A percentile compares a stretch with the other conserved stretches of the same genome.
Evolutionary conservation across 2,888 invertebrate species (phyloP).

Genomic region (Strigamia maritima): DNA sequence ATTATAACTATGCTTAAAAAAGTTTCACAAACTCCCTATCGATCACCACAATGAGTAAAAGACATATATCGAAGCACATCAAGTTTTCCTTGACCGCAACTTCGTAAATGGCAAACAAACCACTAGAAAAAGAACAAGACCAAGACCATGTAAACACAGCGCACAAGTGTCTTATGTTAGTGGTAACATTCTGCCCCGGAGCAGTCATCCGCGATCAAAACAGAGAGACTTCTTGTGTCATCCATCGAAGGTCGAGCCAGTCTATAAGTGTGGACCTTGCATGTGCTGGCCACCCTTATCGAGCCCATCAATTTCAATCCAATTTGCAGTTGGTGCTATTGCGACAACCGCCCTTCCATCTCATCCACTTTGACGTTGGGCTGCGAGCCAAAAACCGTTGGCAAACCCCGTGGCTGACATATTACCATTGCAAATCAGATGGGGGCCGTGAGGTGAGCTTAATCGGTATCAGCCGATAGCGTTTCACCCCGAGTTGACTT

Average conservation of each 20-base stretch:
- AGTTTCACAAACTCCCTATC: too few relatives aligned
- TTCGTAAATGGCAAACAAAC: background rate
- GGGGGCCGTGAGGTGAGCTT: slow-evolving; percentile 24
- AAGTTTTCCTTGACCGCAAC: background rate
- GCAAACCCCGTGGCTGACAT: slow-evolving; percentile 27
- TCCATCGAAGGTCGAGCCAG: slow-evolving; percentile 2
- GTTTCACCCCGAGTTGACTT: slow-evolving; percentile 16
- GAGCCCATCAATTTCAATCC: slow-evolving; percentile 29
- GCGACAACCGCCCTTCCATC: slow-evolving; percentile 26
- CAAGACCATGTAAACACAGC: background rate
- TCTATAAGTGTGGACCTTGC: slow-evolving; percentile 24
- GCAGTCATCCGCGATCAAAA: slow-evolving; percentile 26
- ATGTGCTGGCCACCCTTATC: slow-evolving; percentile 18
- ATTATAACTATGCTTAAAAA: too few relatives aligned
- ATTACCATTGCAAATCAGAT: slow-evolving; percentile 29
- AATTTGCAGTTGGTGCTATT: slow-evolving; percentile 29
- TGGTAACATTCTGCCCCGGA: background rate
- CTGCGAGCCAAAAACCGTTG: slow-evolving; percentile 27
- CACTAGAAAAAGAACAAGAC: background rate
- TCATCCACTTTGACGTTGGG: slow-evolving; percentile 29
- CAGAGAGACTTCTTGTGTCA: slow-evolving; percentile 29
- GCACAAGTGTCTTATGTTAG: background rate
- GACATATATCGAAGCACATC: too few relatives aligned
- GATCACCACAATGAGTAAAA: too few relatives aligned
- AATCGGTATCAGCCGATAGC: slow-evolving; percentile 29